Percentiles rank a stretch among this genome's conserved stretches.
Conservation (phyloP, 2,888 invertebrate species). For the Orthosia gothica region DNA sequence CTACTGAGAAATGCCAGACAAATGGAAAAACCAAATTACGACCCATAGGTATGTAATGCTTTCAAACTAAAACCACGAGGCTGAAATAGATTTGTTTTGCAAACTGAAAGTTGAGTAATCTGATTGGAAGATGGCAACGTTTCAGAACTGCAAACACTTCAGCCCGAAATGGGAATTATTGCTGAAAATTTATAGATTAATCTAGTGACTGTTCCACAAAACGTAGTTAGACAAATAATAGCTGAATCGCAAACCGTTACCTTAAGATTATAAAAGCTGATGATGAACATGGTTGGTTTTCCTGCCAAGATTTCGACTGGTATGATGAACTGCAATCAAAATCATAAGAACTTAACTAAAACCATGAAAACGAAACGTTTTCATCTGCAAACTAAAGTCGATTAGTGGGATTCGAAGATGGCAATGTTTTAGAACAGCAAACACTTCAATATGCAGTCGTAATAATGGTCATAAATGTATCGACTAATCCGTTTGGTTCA, state of each 20-base stretch:
- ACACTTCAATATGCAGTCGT: neutral
- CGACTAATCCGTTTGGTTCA: neutral
- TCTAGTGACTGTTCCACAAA: neutral
- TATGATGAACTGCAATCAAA: neutral
- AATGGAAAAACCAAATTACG: too few relatives aligned
- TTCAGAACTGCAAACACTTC: constrained; percentile 7
- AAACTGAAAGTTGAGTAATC: neutral
- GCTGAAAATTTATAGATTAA: neutral
- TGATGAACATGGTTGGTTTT: neutral
- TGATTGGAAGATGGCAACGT: neutral
- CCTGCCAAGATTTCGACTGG: neutral
- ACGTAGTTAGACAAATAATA: too few relatives aligned
- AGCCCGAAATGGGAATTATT: neutral
- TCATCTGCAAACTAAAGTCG: neutral
- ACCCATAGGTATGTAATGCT: neutral
- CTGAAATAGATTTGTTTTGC: neutral
- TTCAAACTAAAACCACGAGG: neutral
- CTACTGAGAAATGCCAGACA: too few relatives aligned
- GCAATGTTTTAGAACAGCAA: neutral
- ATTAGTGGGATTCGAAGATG: neutral
- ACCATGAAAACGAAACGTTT: neutral
- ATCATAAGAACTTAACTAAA: too few relatives aligned
- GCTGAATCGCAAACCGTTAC: neutral
- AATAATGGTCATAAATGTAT: neutral
- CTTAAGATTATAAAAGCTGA: neutral